Percentiles rank a stretch among this genome's conserved stretches.
Conservation (phyloP, 2,888 invertebrate species). For the Timandra comae region DNA sequence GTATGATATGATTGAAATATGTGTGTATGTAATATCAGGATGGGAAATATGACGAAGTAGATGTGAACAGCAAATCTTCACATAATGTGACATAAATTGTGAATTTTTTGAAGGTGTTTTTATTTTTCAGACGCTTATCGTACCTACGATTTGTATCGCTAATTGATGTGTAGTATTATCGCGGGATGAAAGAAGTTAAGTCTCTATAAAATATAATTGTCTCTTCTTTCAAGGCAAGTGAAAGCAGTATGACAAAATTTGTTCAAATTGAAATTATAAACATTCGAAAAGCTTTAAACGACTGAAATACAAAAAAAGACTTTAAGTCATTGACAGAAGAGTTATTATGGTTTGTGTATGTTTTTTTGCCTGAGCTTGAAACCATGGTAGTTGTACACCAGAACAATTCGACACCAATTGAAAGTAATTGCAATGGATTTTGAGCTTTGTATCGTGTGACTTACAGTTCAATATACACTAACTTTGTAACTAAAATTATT, state of each 20-base stretch:
- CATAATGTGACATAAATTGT: not conserved
- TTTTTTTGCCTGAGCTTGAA: constrained; percentile 15
- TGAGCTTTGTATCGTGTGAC: too few relatives aligned
- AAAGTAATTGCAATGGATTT: too few relatives aligned
- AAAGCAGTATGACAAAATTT: constrained; percentile 4
- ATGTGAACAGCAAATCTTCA: not conserved
- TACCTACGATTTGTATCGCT: too few relatives aligned
- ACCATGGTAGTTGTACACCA: too few relatives aligned
- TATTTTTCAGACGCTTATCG: not conserved
- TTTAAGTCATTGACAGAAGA: constrained; percentile 14
- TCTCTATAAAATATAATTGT: not conserved
- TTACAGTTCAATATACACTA: too few relatives aligned
- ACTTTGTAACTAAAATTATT: constrained; percentile 4
- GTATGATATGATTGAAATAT: too few relatives aligned
- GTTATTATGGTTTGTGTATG: constrained; percentile 9
- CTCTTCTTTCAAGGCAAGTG: not conserved
- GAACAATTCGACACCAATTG: too few relatives aligned
- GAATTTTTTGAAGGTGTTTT: not conserved
- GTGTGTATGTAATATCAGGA: not conserved
- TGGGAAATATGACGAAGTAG: not conserved
- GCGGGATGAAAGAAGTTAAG: constrained; percentile 4
- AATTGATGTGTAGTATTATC: not conserved
- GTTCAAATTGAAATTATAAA: too few relatives aligned
- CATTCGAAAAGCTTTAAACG: constrained; percentile 5
- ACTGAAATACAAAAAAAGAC: constrained; percentile 10